Conservation (phyloP, 2,113 vertebrate genomes). For the Seriola aureovittata region DNA sequence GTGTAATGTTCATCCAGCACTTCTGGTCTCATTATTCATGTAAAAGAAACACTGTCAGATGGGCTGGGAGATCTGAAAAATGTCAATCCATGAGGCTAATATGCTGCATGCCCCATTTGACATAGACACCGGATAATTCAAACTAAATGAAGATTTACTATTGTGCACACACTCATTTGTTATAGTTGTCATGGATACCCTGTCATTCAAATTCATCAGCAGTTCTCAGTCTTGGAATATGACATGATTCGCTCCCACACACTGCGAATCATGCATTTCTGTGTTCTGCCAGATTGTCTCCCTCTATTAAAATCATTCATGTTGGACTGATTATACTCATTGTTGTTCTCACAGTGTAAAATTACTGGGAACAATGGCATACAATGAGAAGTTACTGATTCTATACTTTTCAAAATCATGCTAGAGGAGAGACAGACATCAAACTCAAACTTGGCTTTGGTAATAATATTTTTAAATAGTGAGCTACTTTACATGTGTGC, state of each 20-base stretch:
- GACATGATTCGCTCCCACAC: conserved; percentile 53
- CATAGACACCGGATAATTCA: conserved; percentile 19
- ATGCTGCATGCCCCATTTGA: conserved; percentile 28
- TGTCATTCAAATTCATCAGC: conserved; percentile 56
- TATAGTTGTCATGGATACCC: conserved; percentile 48
- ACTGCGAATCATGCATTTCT: conserved; percentile 52
- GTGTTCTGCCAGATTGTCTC: conserved; percentile 46
- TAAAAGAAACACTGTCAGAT: conserved; percentile 27
- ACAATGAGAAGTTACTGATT: conserved; percentile 17
- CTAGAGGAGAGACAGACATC: conserved; percentile 18
- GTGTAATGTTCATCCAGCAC: conserved; percentile 5
- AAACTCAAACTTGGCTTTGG: conserved; percentile 41
- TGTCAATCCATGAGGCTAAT: conserved; percentile 33
- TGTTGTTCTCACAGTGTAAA: conserved; percentile 45
- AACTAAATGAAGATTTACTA: conserved; percentile 44
- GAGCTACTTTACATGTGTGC: not conserved
- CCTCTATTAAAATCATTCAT: conserved; percentile 48
- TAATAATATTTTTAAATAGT: conserved; percentile 33
- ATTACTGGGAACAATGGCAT: conserved; percentile 25
- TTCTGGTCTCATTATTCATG: conserved; percentile 48
- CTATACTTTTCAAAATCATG: conserved; percentile 30
- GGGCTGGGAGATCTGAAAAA: conserved; percentile 24
- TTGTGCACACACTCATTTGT: conserved; percentile 31
- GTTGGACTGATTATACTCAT: conserved; percentile 42
- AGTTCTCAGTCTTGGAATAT: conserved; percentile 28